Conservation (phyloP, 2,113 vertebrate genomes). For the Rhinoderma darwinii region DNA sequence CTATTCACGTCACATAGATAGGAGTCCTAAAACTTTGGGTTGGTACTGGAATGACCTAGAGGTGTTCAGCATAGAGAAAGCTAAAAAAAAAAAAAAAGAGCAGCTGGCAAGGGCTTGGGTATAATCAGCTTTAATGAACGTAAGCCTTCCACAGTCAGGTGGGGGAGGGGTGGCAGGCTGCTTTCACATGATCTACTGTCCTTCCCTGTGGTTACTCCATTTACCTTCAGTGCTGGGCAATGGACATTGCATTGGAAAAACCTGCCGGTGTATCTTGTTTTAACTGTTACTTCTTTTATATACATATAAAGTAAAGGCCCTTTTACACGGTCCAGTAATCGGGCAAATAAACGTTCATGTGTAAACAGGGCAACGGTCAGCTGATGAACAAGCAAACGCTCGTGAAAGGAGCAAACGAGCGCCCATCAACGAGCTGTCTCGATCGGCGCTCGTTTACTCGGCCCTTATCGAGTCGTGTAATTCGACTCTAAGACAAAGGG, state of each 20-base stretch:
- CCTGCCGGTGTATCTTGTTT: neutral
- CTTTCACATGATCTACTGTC: conserved; percentile 41
- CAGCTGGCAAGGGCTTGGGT: conserved; percentile 60
- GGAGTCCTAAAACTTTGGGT: neutral
- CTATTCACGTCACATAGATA: neutral
- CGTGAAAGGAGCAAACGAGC: no score
- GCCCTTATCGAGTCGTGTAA: no score
- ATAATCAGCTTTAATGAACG: conserved; percentile 61
- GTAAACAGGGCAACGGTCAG: no score
- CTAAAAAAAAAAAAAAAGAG: conserved; percentile 27
- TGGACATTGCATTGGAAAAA: neutral
- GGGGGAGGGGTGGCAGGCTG: conserved; percentile 42
- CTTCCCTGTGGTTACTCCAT: neutral
- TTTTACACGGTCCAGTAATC: no score
- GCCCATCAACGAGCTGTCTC: no score
- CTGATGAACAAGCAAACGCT: no score
- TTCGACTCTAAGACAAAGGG: neutral
- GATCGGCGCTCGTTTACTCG: no score
- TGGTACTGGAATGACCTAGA: neutral
- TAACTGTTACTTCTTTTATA: neutral
- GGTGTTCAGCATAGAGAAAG: neutral
- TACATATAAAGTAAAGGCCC: no score
- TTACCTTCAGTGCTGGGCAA: neutral
- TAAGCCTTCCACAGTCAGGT: conserved; percentile 49
- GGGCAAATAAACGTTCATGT: no score